Percentiles rank a stretch among this genome's conserved stretches.
Evolutionary conservation across 2,888 invertebrate genomes (phyloP).

Genomic region (Cantharis rustica): DNA sequence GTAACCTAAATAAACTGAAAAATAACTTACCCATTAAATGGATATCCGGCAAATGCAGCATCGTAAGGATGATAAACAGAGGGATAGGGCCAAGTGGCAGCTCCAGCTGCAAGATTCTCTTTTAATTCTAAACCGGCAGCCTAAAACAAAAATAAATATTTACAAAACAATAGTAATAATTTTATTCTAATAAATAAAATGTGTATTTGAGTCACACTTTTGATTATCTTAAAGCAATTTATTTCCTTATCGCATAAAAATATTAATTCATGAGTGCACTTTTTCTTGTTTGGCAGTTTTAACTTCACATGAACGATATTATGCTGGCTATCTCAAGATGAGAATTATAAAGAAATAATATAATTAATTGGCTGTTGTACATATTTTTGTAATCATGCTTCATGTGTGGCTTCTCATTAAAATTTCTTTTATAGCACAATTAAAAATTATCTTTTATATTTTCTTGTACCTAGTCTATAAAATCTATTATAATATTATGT

Average conservation of each 20-base stretch:
- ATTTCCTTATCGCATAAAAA: background rate
- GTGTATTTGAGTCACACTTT: background rate
- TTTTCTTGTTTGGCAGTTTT: background rate
- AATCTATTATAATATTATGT: background rate
- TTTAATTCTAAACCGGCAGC: constrained; percentile 86
- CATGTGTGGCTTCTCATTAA: background rate
- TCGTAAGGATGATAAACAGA: constrained; percentile 94
- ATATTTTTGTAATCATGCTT: background rate
- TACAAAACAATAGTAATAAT: background rate
- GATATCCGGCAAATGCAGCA: constrained; percentile 89
- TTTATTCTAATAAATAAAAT: background rate
- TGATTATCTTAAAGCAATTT: background rate
- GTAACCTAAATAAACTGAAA: background rate
- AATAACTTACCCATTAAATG: constrained; percentile 88
- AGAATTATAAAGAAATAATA: background rate
- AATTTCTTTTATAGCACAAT: background rate
- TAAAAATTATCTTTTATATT: background rate
- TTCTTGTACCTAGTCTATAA: background rate
- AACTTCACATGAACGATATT: background rate
- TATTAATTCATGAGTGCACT: background rate
- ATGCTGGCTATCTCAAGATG: background rate
- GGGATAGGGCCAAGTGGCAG: constrained; percentile 88
- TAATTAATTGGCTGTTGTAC: background rate
- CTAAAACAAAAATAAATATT: constrained; percentile 57
- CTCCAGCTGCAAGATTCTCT: constrained; percentile 84